Percentiles rank a stretch among this genome's conserved stretches.
These are phyloP conservation scores for Acanthaster planci DNA, from an alignment of 35 echinoderm and acorn worm species.

Conservation along the genomic window DNA sequence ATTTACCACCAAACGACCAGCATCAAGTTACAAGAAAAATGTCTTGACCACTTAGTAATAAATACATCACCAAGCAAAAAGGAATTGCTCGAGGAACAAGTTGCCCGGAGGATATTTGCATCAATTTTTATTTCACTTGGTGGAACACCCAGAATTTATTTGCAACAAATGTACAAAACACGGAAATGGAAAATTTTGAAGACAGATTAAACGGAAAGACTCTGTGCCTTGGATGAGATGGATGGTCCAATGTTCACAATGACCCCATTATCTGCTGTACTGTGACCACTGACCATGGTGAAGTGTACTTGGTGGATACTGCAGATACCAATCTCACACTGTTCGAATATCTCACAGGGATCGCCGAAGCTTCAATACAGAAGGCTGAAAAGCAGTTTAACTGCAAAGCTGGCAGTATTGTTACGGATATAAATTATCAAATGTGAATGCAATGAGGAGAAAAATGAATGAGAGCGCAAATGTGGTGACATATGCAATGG, in stretches of 20 bases:
- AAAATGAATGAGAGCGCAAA: not conserved
- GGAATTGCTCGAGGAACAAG: too few species aligned
- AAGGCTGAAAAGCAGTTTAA: too few species aligned
- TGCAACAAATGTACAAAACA: not conserved
- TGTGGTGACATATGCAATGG: slow-evolving; percentile 5
- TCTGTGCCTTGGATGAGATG: slow-evolving; percentile 27
- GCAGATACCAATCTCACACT: slow-evolving; percentile 24
- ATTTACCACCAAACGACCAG: too few species aligned
- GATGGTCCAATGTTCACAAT: slow-evolving; percentile 46
- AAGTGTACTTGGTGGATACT: slow-evolving; percentile 36
- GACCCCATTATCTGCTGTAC: slow-evolving; percentile 29
- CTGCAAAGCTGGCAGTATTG: not conserved
- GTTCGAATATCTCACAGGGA: slow-evolving; percentile 13
- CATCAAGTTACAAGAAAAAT: too few species aligned
- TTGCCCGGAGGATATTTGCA: too few species aligned
- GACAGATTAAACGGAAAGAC: slow-evolving; percentile 26
- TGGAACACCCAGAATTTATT: too few species aligned
- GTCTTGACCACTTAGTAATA: too few species aligned
- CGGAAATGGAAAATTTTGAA: not conserved
- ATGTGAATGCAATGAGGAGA: slow-evolving; percentile 28
- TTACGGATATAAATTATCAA: slow-evolving; percentile 21
- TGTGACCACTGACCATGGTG: slow-evolving; percentile 23
- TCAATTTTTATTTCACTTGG: too few species aligned
- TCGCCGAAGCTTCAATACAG: not conserved
- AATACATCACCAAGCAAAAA: too few species aligned